Percentiles rank a stretch among this genome's conserved stretches.
Conservation (phyloP, 2,888 invertebrate species). For the Habrosyne pyritoides region DNA sequence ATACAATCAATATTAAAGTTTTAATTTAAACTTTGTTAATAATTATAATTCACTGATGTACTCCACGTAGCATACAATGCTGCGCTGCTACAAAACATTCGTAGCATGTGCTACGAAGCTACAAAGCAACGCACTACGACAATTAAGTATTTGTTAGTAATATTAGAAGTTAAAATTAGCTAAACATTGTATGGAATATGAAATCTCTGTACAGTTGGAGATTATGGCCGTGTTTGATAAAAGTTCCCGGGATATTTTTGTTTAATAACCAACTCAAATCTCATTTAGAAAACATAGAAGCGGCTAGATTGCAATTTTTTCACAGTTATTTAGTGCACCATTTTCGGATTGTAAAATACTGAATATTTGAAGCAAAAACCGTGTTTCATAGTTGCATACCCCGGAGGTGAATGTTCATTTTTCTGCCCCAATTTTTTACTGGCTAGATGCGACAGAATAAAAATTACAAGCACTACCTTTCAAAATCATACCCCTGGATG, state of each 20-base stretch:
- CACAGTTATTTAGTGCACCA: neutral
- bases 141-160: no score
- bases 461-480: conserved; percentile 45
- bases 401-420: neutral
- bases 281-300: neutral
- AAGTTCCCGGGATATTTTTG: no score
- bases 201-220: no score
- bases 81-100: conserved; percentile 22
- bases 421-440: conserved; percentile 30
- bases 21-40: no score
- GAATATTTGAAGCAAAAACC: neutral
- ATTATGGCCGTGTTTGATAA: no score
- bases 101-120: neutral
- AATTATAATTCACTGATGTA: no score
- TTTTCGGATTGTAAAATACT: neutral
- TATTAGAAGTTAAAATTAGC: no score
- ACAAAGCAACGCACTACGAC: neutral
- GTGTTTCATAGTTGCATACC: neutral
- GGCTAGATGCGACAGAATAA: conserved; percentile 37
- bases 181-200: no score
- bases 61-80: conserved; percentile 10
- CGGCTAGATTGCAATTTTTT: neutral
- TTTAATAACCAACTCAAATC: neutral
- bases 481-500: conserved; percentile 37
- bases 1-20: no score